phyloP scores from a whole-genome alignment of 1,140 invertebrate genomes.

The Lamellibrachia luymesi region DNA sequence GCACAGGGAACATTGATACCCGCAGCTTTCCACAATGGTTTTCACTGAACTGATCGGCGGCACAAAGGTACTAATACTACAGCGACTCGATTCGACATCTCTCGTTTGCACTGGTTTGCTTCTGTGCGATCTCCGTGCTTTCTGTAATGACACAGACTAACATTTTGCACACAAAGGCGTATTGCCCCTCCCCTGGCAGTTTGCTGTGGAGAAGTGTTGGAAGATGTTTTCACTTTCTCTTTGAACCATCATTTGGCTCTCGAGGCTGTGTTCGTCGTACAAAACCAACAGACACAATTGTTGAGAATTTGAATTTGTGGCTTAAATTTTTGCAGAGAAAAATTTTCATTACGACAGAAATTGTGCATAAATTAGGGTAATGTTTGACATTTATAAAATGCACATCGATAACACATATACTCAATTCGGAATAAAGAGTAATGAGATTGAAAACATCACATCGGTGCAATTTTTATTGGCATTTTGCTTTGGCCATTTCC shows the following conservation, averaged over 20 bases:
- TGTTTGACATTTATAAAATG: neutral
- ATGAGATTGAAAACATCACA: neutral
- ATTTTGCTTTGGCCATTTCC: neutral
- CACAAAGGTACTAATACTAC: neutral
- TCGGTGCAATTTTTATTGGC: neutral
- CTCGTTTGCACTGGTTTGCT: neutral
- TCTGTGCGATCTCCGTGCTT: neutral
- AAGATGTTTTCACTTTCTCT: neutral
- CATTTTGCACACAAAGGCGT: neutral
- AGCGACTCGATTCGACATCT: neutral
- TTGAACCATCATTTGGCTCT: neutral
- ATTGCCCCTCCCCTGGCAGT: neutral
- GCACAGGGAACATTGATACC: conserved; percentile 84
- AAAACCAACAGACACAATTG: neutral
- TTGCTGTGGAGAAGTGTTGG: neutral
- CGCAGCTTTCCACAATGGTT: conserved; percentile 90
- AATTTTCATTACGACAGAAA: neutral
- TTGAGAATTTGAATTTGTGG: neutral
- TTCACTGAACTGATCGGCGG: conserved; percentile 69
- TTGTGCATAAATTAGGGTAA: neutral
- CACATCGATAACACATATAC: no score
- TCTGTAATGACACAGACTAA: neutral
- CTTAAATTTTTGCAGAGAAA: neutral
- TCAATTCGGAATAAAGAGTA: neutral
- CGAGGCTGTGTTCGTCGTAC: neutral